Evolutionary conservation across 2,797 vertebrate genomes (phyloP).

Genomic region (Mormyrus proboscirostris): DNA sequence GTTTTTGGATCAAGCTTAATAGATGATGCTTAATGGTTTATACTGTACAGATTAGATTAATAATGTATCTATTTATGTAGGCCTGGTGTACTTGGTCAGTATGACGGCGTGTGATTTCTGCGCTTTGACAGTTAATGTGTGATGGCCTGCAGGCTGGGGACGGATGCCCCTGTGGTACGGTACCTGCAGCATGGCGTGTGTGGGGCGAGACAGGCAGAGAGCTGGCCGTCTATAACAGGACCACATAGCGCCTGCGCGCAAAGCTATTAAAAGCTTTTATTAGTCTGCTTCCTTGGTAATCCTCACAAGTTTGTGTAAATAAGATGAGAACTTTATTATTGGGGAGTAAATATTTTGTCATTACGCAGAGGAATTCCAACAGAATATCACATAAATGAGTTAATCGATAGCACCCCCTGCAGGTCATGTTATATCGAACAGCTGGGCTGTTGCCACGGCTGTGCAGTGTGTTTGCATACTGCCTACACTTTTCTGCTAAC

Average conservation of each 20-base stretch:
- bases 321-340: background rate
- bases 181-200: background rate
- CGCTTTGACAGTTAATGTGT: background rate
- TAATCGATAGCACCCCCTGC: background rate
- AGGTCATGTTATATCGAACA: background rate
- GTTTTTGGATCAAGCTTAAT: background rate
- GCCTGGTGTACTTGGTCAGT: background rate
- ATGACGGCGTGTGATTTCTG: background rate
- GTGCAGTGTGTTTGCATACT: background rate
- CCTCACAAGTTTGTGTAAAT: background rate
- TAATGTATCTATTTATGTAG: constrained; percentile 14
- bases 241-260: background rate
- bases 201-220: background rate
- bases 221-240: background rate
- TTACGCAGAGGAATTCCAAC: background rate
- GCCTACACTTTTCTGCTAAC: background rate
- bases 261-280: background rate
- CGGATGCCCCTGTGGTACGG: background rate
- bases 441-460: background rate
- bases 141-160: background rate
- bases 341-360: background rate
- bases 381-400: background rate
- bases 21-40: background rate
- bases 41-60: background rate
- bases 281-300: background rate